Base-by-base conservation (phyloP, 2,888 invertebrate genomes). In the Troides aeacus region DNA sequence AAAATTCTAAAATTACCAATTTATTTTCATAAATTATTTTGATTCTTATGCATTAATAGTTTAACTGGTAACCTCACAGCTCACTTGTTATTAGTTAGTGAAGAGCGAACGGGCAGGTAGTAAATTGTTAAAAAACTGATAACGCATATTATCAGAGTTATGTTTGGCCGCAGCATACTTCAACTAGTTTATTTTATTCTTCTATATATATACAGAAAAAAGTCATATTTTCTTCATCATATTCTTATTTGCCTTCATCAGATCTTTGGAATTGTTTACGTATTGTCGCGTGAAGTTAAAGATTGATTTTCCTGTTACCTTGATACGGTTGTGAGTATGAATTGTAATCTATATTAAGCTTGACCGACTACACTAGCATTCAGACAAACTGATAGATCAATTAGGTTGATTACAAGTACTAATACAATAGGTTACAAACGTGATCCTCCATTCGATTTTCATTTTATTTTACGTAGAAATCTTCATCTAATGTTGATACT, bases 281-380 rank as follows among this genome's bases (percentile, higher is more conserved):
- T 36, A 24, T 57, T 58, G 56, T 56, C 56, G 42, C 58, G 23
- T 59, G 30, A 30, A 30, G 30, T 30, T 5, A 30, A 30, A 30
- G 30, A 30, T 3, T 10, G 21, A 53, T 63, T 64, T 68, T 63
- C 63, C 63, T 63, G 36, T 50, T 53, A 64, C 59, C 53, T 64
- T 58, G 58, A 63, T 60, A 50, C 39, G 21, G 56, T 61, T 64
- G 64, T 64, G 69, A 69, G 56, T 69, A 39, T 39, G 50, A 50
- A 18, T 17, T 57, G 57, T 57, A 4, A 50, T 21, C 21, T 57
- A 10, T 21, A 18, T 57, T 57, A 57, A 57, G 21, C 57, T 57
- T 57, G 4, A 30, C 30, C 5, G 30, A 57, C 18, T 57, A 57
- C 57, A 53, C 53, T 53, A 53, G 17, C 53, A 21, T 57, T 57